Evolutionary conservation across 1,140 invertebrate species (phyloP), one percentile per base, ranked within the genome.

Genomic region (Apolygus lucorum): DNA sequence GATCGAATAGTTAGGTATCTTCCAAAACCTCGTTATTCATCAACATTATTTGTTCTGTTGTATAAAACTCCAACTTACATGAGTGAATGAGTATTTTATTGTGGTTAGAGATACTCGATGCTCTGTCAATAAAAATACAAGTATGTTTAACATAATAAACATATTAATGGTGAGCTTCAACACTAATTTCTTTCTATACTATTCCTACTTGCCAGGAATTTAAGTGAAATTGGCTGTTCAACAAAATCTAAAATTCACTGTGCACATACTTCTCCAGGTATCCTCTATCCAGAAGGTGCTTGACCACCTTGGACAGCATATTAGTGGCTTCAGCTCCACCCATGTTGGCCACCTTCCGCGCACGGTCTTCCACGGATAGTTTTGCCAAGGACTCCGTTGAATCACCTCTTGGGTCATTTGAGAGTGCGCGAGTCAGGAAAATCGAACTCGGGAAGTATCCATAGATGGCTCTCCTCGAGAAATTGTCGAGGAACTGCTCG

Each of bases 401-500:
- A 22, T 59, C 54, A 4, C 54, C 54, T 59, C 22, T 59, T 13
- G 54, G 54, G 22, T 59, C 54, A 21, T 59, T 59, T 8, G 54
- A 59, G 13, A 59, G 54, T 13, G 54, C 54, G 2, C 54, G 11
- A 24, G 54, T 59, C 8, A 66, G 29, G 64, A 66, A 66, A 28
- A 66, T 29, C 1, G 64, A 66, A 26, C 64, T 29, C 8, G 64
- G 64, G 2, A 66, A 29, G 21, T 66, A 66, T 1, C 64, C 64
- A 28, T 29, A 66, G 29, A 66, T 8, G 17, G 64, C 64, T 24
- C 29, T 28, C 24, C n/a, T 1, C n/a, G 64, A 28, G n/a, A 66
- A 66, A 66, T 66, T 28, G 17, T 66, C 27, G 28, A 28, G 29
- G n/a, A 66, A 66, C 28, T 66, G 64, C n/a, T 66, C 26, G 29